These are phyloP conservation scores for Drosophila rellima DNA, from an alignment of 2,888 invertebrate species.

Conservation along the genomic window DNA sequence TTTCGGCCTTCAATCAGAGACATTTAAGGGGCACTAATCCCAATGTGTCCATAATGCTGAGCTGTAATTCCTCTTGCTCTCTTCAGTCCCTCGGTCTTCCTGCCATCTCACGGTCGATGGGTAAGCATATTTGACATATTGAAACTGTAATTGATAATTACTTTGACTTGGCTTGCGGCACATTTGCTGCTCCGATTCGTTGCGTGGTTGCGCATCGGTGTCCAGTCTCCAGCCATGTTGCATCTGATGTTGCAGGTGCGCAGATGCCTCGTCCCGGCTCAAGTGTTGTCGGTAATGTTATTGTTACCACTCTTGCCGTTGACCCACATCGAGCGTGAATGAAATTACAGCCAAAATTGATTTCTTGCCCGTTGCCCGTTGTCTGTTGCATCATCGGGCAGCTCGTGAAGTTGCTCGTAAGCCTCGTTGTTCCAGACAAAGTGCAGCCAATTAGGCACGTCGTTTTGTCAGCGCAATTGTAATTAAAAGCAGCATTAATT, in stretches of 20 bases:
- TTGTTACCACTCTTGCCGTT: constrained; percentile 70
- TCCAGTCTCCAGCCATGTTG: constrained; percentile 1
- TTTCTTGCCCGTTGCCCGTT: constrained; percentile 39
- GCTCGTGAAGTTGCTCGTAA: not conserved
- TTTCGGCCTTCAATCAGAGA: constrained; percentile 44
- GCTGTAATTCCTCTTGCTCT: constrained; percentile 11
- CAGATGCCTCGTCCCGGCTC: constrained; percentile 10
- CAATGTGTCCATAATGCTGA: constrained; percentile 21
- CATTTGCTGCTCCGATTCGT: constrained; percentile 60
- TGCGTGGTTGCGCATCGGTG: constrained; percentile 49
- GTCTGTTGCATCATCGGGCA: constrained; percentile 63
- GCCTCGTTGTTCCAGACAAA: constrained; percentile 21
- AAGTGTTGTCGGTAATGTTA: constrained; percentile 71
- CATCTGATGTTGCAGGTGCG: constrained; percentile 33
- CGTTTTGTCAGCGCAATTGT: constrained; percentile 64
- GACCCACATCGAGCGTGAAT: constrained; percentile 75
- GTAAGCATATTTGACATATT: constrained; percentile 57
- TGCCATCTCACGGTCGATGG: constrained; percentile 57
- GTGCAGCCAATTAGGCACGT: constrained; percentile 55
- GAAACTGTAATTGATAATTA: constrained; percentile 52
- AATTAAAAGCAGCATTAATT: constrained; percentile 69
- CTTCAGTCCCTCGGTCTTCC: constrained; percentile 24
- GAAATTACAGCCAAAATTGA: constrained; percentile 67
- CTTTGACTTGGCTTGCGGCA: constrained; percentile 37
- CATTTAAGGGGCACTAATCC: constrained; percentile 30